Conservation (phyloP, 2,797 vertebrate species). For the Oreochromis grahami region DNA sequence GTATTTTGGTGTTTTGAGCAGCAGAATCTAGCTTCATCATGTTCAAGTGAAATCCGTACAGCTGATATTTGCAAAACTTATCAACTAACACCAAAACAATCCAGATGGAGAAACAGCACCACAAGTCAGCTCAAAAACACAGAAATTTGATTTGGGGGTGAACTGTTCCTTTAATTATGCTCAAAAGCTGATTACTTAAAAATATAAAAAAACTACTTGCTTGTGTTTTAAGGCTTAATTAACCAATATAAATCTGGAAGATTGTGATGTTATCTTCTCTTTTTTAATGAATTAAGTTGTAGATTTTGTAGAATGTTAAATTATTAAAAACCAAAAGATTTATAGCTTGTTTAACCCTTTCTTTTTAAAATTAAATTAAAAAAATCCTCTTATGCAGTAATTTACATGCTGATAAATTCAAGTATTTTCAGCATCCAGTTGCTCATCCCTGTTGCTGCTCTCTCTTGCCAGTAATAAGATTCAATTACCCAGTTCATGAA, state of each 20-base stretch:
- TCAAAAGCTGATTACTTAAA: conserved; percentile 18
- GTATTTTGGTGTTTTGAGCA: background rate
- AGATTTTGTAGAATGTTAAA: background rate
- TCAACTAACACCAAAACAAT: background rate
- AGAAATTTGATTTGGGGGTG: background rate
- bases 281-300: background rate
- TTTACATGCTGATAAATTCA: background rate
- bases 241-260: background rate
- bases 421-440: background rate
- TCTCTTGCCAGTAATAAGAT: background rate
- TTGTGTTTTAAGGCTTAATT: background rate
- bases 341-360: background rate
- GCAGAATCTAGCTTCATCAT: background rate
- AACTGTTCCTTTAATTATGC: background rate
- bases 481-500: background rate
- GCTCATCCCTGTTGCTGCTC: background rate
- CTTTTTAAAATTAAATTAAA: background rate
- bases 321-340: background rate
- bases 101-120: background rate
- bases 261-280: background rate
- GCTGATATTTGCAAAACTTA: background rate
- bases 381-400: background rate
- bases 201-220: background rate
- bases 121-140: background rate
- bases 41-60: background rate